Base-by-base conservation (phyloP, 2,113 vertebrate genomes). In the Potamarius usumacintae region DNA sequence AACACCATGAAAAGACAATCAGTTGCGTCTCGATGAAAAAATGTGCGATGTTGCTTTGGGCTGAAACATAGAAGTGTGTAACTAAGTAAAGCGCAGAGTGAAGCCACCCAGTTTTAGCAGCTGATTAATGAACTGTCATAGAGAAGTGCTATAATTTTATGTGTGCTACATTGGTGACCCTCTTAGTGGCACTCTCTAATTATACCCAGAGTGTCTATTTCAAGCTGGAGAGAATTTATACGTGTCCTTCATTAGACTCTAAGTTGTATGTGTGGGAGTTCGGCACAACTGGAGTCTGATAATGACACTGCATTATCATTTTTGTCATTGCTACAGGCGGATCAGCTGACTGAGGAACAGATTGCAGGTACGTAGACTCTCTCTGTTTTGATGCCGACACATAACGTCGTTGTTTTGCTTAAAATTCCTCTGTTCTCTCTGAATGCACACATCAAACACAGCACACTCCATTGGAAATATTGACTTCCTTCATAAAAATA, bases 321-420 rank as follows among this genome's bases (percentile, higher is more conserved):
- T 42, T 60, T 30, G 9, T 89, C 88, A 18, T 88, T 58, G 78
- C 88, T 87, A 88, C 94, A 97, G 96, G 97, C 97, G 88, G 97
- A 97, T 94, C 97, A 97, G 93, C 95, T 97, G 93, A 97, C 97
- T 1, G 96, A 97, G 90, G 97, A 97, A 88, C 97, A 97, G 94
- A 97, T 97, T 71, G 97, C 97, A 93, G 97, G 97, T 97, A 89
- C 96, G 96, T 92, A 65, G 71, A 60, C 57, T 63, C 53, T 77
- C 55, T 76, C 48, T 12, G 34, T 71, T 77, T 58, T 52, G 20
- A 60, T 85, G 22, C 22, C 58, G 9, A 71, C 14, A 9, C n/a
- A 52, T 30, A 42, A 55, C 4, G 11, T 53, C 30, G 62, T 50
- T n/a, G 27, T 3, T 84, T 84, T 55, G 27, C 18, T 25, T 76